Base-by-base conservation (phyloP, 2,797 vertebrate genomes). In the Paramormyrops hopkinsi region DNA sequence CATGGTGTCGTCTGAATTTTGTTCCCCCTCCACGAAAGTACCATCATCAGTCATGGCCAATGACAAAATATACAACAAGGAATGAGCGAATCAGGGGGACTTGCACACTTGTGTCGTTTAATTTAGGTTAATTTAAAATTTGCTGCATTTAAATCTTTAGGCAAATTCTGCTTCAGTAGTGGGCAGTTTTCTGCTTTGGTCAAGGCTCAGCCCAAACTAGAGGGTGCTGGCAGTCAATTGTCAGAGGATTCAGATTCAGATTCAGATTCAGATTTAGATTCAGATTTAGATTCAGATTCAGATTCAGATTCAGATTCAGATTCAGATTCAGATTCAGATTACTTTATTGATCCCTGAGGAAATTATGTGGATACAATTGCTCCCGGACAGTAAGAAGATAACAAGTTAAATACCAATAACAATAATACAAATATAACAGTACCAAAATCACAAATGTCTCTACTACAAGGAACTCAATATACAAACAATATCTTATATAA, bases 131-230 rank as follows among this genome's bases (percentile, higher is more conserved):
- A 48, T 65, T 46, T 19, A 25, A 41, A 65, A 65, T 87, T 44
- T 88, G n/a, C 73, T 90, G n/a, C 88, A 89, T 53, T 86, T 86
- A n/a, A 84, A 50, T 11, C n/a, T 46, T 62, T 53, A 41, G 37
- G 37, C 89, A 87, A 90, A 89, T 91, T 87, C 50, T 54, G 88
- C 54, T 90, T 90, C 90, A 92, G 90, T 91, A 91, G 56, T 65
- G 82, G 86, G 44, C 91, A 89, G 92, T 93, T 93, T 91, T 87
- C 89, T 90, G 86, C 37, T 90, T 87, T 76, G 88, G 91, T 92
- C 92, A 92, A 90, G 90, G 65, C 76, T 88, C 69, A 48, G 89
- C 88, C 76, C 69, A 44, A 90, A 91, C 90, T 90, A 90, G 51
- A 87, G 65, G 89, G 79, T 88, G 83, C 69, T 76, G 41, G 73